Conservation (phyloP, 1,140 invertebrate species). For the Cydia pomonella region DNA sequence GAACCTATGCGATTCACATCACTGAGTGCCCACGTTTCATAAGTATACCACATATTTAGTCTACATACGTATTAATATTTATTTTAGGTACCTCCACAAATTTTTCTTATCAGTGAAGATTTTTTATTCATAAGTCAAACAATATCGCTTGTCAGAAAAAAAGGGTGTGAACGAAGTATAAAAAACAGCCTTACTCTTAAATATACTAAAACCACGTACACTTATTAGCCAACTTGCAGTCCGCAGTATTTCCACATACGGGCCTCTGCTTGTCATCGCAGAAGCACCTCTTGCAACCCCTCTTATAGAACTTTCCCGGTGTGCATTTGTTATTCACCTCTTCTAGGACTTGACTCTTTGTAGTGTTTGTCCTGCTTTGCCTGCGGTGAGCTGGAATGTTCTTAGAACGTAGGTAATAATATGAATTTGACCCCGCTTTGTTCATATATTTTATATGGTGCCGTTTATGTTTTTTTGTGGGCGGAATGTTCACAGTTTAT, state of each 20-base stretch:
- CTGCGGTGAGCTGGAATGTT: background rate
- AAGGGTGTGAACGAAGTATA: background rate
- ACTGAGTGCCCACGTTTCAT: no score
- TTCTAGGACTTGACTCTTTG: background rate
- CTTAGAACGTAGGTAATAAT: background rate
- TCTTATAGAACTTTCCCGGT: conserved; percentile 53
- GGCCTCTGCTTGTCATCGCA: conserved; percentile 43
- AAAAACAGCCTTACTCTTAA: background rate
- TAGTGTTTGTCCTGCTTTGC: background rate
- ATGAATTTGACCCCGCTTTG: background rate
- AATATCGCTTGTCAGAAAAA: background rate
- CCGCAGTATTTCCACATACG: conserved; percentile 42
- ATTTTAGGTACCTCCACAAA: background rate
- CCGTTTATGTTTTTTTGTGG: no score
- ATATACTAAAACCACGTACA: conserved; percentile 21
- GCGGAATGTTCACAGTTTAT: no score
- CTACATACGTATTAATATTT: no score
- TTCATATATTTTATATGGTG: no score
- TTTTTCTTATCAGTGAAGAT: background rate
- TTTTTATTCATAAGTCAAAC: background rate
- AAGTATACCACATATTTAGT: no score
- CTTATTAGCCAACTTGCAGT: conserved; percentile 6
- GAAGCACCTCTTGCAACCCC: conserved; percentile 53
- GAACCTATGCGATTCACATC: no score
- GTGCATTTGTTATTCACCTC: conserved; percentile 1